Percentiles rank a stretch among this genome's conserved stretches.
phyloP scores from a whole-genome alignment of 2,888 invertebrate genomes.

The Lasioglossum oenotherae region DNA sequence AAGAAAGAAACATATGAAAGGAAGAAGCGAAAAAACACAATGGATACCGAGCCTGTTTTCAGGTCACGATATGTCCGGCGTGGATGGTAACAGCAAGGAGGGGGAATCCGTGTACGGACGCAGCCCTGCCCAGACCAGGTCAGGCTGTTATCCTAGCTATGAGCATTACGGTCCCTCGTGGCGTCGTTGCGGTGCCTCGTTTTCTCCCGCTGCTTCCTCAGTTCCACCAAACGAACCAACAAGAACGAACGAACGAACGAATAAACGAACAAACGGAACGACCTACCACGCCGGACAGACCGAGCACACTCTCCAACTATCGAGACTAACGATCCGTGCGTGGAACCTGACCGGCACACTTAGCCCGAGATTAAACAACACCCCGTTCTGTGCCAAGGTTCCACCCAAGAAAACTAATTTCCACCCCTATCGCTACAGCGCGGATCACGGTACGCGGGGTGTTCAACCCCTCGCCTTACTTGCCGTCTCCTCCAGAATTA shows the following conservation, averaged over 20 bases:
- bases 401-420: slow-evolving; percentile 39
- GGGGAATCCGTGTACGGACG: slow-evolving; percentile 87
- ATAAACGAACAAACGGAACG: neutral
- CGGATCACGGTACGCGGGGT: slow-evolving; percentile 3
- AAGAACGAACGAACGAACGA: slow-evolving; percentile 51
- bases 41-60: slow-evolving; percentile 75
- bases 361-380: slow-evolving; percentile 14
- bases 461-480: slow-evolving; percentile 6
- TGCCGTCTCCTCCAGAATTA: neutral
- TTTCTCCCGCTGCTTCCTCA: slow-evolving; percentile 78
- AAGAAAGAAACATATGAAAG: neutral
- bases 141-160: slow-evolving; percentile 92
- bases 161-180: slow-evolving; percentile 87
- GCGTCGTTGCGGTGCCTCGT: slow-evolving; percentile 85
- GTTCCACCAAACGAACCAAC: slow-evolving; percentile 78
- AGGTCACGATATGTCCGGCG: slow-evolving; percentile 97
- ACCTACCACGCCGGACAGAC: slow-evolving; percentile 77
- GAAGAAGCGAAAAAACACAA: slow-evolving; percentile 41
- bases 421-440: slow-evolving; percentile 70
- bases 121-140: slow-evolving; percentile 90
- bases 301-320: slow-evolving; percentile 62
- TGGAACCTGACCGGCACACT: slow-evolving; percentile 19
- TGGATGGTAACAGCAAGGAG: slow-evolving; percentile 93
- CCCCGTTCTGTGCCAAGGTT: slow-evolving; percentile 5
- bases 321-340: slow-evolving; percentile 17